These are phyloP conservation scores for Pteronura brasiliensis DNA, from an alignment of 2,113 vertebrate species.

Conservation along the genomic window DNA sequence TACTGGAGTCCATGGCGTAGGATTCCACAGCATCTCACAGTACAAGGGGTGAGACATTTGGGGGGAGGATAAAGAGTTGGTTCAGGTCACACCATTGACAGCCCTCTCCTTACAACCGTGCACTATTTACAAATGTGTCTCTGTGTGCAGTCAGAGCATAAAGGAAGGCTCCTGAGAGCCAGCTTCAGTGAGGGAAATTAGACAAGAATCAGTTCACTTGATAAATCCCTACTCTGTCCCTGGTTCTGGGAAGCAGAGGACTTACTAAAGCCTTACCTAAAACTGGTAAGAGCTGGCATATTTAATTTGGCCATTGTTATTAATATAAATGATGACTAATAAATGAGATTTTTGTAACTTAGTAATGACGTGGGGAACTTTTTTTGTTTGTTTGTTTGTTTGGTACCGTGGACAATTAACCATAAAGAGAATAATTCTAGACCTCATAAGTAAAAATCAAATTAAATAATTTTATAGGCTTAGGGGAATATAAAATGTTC, in stretches of 20 bases:
- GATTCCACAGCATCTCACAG: no score
- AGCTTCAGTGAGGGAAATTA: neutral
- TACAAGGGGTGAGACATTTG: neutral
- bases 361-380: neutral
- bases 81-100: no score
- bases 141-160: neutral
- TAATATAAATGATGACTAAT: constrained; percentile 26
- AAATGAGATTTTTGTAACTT: constrained; percentile 5
- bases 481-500: constrained; percentile 13
- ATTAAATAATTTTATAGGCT: constrained; percentile 38
- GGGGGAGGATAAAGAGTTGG: neutral
- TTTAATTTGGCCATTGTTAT: neutral
- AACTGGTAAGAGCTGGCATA: neutral
- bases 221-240: neutral
- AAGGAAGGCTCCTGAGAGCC: neutral
- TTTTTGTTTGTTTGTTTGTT: neutral
- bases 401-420: constrained; percentile 11
- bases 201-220: neutral
- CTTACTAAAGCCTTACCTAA: neutral
- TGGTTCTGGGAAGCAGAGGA: neutral
- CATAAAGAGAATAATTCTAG: constrained; percentile 9
- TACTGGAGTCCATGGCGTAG: rapidly evolving
- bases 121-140: neutral
- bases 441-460: constrained; percentile 37
- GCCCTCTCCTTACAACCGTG: neutral